Conservation (phyloP, 2,888 invertebrate species). For the Branchellion lobata region DNA sequence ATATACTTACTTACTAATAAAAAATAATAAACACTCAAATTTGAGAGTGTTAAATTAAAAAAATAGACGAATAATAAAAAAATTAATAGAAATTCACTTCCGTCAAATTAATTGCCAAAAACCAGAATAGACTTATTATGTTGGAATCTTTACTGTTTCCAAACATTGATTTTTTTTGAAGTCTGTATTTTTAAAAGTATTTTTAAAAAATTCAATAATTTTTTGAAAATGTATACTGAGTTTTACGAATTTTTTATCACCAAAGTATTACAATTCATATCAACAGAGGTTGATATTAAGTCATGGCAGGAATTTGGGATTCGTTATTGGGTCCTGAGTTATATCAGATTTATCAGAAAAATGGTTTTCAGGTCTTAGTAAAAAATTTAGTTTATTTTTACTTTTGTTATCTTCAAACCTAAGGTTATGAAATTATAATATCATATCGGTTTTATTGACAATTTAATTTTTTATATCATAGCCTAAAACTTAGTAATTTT, state of each 20-base stretch:
- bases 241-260: too few relatives aligned
- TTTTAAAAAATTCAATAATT: too few relatives aligned
- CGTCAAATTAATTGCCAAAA: conserved; percentile 27
- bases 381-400: neutral
- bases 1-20: conserved; percentile 1
- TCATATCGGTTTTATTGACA: neutral
- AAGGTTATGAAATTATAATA: neutral
- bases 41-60: conserved; percentile 26
- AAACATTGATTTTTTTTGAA: too few relatives aligned
- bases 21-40: conserved; percentile 13
- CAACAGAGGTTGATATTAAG: too few relatives aligned
- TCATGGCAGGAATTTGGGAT: neutral
- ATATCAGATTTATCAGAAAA: neutral
- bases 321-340: neutral
- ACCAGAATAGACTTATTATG: neutral
- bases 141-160: neutral
- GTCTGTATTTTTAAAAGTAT: too few relatives aligned
- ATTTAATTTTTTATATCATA: neutral
- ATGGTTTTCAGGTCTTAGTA: neutral
- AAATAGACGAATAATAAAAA: conserved; percentile 42
- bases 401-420: neutral
- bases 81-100: conserved; percentile 38
- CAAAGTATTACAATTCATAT: too few relatives aligned
- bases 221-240: too few relatives aligned
- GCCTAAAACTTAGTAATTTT: too few relatives aligned